A percentile compares a stretch with the other conserved stretches of the same genome.
Evolutionary conservation across 2,113 vertebrate genomes (phyloP).

Genomic region (Andinoacara biseriatus): DNA sequence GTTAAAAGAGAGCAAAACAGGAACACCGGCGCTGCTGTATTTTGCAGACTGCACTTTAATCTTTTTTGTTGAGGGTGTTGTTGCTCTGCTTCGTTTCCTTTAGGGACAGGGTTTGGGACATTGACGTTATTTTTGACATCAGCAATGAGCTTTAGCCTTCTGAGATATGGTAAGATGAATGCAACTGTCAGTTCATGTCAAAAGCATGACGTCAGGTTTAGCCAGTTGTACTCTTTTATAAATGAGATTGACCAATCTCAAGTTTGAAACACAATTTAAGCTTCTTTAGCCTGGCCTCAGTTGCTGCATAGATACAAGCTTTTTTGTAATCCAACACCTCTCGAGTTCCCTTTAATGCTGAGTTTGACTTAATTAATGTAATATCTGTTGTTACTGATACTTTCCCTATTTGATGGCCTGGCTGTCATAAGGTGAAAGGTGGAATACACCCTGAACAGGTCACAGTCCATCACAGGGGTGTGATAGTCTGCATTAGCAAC

Average conservation of each 20-base stretch:
- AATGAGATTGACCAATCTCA: background rate
- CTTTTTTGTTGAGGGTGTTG: background rate
- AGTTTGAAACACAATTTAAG: background rate
- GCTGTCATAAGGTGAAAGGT: background rate
- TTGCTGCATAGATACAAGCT: background rate
- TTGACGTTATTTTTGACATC: background rate
- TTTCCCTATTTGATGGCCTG: background rate
- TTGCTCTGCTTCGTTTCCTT: background rate
- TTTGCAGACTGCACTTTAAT: background rate
- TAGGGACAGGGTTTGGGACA: background rate
- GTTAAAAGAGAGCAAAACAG: constrained; percentile 30
- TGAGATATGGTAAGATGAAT: background rate
- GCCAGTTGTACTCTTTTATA: background rate
- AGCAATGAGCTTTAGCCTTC: background rate
- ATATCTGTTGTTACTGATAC: background rate
- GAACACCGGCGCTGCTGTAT: constrained; percentile 14
- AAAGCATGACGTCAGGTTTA: background rate
- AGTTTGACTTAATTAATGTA: background rate
- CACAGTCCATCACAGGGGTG: background rate
- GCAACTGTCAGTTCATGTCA: background rate
- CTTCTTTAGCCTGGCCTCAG: background rate
- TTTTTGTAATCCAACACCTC: background rate
- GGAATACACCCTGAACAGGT: background rate
- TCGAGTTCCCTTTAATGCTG: no score
- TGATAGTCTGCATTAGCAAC: background rate